Evolutionary conservation across 1,140 invertebrate genomes (phyloP), one percentile per base, ranked within the genome.

Genomic region (Thaumetopoea pityocampa): DNA sequence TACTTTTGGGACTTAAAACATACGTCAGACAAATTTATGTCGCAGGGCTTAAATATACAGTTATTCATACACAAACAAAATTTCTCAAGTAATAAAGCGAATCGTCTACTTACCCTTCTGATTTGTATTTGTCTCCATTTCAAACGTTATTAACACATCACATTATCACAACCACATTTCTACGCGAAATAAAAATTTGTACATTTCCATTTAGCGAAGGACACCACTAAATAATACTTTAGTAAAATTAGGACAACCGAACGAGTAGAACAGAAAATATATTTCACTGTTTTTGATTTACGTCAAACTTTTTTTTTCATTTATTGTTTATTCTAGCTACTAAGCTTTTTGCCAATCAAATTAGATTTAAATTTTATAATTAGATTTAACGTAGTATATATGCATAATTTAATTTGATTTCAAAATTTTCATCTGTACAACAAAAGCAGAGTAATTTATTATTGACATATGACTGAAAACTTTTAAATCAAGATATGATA

Each of bases 51-150:
- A 56, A 63, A 67, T 56, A 49, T 77, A 83, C 79, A 79, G 79
- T 83, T 83, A 80, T 70, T 69, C 77, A 76, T 81, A 77, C 64
- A 80, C 72, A 79, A 83, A 80, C 76, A 83, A 78, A 57, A 69
- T 37, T 54, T 64, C 23, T 54, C 55, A 33, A 54, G 51, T 29
- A n/a, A n/a, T n/a, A n/a, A n/a, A n/a, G n/a, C n/a, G n/a, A n/a
- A n/a, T n/a, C n/a, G n/a, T n/a, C n/a, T 65, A 70, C 76, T 77
- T 46, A 81, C 79, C 79, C 62, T 74, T 81, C 57, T 68, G 68
- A 69, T 68, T 81, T 55, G 70, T 48, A 65, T 67, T 73, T 47
- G 72, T 65, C 64, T 79, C 74, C 79, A 83, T 81, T 72, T 67
- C 59, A 47, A 46, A 64, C 36, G 49, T 58, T 43, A 53, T 42